Percentiles rank a stretch among this genome's conserved stretches.
Evolutionary conservation across 2,113 vertebrate genomes (phyloP).

Genomic region (Ochotona curzoniae): DNA sequence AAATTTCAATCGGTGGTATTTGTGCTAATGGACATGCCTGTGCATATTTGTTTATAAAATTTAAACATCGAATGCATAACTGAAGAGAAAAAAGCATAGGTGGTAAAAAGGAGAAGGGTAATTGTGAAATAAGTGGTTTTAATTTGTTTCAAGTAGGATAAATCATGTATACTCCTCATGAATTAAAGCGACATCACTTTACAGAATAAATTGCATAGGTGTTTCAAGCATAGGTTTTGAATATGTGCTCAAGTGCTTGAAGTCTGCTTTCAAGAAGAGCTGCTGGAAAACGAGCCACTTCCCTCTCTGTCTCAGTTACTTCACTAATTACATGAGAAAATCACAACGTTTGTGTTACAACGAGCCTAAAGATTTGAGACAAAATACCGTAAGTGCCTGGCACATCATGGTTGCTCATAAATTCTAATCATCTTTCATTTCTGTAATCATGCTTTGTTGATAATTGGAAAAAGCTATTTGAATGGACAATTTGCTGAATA

Average conservation of each 20-base stretch:
- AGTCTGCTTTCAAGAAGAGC: not conserved
- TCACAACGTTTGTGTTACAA: not conserved
- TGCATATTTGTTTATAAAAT: not conserved
- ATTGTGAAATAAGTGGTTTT: not conserved
- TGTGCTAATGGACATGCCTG: not conserved
- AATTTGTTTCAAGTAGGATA: not conserved
- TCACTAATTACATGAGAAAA: too few species aligned
- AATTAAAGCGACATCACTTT: not conserved
- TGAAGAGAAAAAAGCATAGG: not conserved
- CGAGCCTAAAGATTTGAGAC: not conserved
- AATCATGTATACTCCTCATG: not conserved
- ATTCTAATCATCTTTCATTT: not conserved
- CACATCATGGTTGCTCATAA: not conserved
- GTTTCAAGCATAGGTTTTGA: not conserved
- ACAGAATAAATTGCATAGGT: not conserved
- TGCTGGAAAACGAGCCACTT: not conserved
- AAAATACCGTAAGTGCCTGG: fast-evolving
- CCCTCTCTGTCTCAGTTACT: not conserved
- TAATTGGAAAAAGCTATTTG: slow-evolving; percentile 9
- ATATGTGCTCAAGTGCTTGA: not conserved
- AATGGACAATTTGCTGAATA: not conserved
- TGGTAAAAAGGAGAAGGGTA: not conserved
- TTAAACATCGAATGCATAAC: not conserved
- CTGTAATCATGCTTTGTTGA: not conserved
- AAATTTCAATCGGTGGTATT: not conserved